Percentiles rank a stretch among this genome's conserved stretches.
Evolutionary conservation across 2,888 invertebrate genomes (phyloP).

Genomic region (Scelioninae gen. 2): DNA sequence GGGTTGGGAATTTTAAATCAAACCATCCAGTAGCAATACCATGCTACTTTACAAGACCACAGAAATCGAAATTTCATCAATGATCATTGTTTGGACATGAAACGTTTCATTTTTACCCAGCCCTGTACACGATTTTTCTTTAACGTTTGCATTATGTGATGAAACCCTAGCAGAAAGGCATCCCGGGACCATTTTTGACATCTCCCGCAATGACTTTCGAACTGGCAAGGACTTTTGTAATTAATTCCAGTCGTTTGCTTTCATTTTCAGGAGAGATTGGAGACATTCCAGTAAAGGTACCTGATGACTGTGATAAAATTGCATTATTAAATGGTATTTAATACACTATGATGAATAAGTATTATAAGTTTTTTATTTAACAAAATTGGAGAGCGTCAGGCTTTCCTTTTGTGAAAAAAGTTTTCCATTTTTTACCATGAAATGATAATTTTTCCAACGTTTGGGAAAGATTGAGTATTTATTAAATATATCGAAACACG

Average conservation of each 20-base stretch:
- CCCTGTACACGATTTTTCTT: constrained; percentile 17
- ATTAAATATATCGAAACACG: too few relatives aligned
- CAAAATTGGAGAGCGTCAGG: not conserved
- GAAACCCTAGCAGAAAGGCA: constrained; percentile 7
- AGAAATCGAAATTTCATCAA: too few relatives aligned
- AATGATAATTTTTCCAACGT: too few relatives aligned
- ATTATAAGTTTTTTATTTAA: constrained; percentile 12
- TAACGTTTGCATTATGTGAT: constrained; percentile 11
- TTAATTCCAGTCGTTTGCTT: constrained; percentile 61
- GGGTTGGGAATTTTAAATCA: not conserved
- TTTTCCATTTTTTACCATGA: too few relatives aligned
- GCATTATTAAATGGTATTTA: constrained; percentile 35
- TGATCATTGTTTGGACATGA: too few relatives aligned
- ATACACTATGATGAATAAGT: constrained; percentile 7
- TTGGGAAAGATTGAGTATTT: too few relatives aligned
- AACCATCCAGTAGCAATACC: too few relatives aligned
- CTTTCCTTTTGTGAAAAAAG: not conserved
- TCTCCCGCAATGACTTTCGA: constrained; percentile 5
- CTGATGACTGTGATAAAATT: constrained; percentile 72
- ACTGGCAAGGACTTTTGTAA: not conserved
- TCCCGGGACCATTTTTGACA: not conserved
- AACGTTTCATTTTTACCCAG: too few relatives aligned
- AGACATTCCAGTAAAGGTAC: constrained; percentile 67
- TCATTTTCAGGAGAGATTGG: constrained; percentile 68
- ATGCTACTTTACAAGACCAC: too few relatives aligned